These are phyloP conservation scores for Stenopsyche tienmushanensis DNA, from an alignment of 1,140 invertebrate genomes.

Conservation along the genomic window DNA sequence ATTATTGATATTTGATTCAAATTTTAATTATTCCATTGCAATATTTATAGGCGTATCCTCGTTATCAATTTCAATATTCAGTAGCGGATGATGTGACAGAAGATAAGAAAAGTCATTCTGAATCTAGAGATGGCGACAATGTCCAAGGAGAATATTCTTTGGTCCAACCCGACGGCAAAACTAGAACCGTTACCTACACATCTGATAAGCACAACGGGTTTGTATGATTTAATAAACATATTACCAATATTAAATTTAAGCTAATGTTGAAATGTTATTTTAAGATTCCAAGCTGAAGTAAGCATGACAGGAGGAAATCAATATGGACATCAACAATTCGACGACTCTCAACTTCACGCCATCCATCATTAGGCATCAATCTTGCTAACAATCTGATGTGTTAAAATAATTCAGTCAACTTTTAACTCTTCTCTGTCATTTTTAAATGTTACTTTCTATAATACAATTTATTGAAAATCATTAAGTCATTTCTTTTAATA, in stretches of 20 bases:
- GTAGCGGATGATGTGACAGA: too few species aligned
- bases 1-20: neutral
- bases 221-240: constrained; percentile 18
- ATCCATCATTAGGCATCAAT: too few species aligned
- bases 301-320: constrained; percentile 31
- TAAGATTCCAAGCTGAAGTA: constrained; percentile 34
- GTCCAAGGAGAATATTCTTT: too few species aligned
- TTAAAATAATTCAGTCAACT: too few species aligned
- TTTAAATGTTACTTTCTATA: too few species aligned
- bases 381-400: too few species aligned
- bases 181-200: constrained; percentile 60
- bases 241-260: too few species aligned
- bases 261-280: neutral
- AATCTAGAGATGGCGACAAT: constrained; percentile 62
- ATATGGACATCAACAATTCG: constrained; percentile 11
- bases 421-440: too few species aligned
- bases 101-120: constrained; percentile 64
- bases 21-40: neutral
- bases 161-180: constrained; percentile 58
- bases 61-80: constrained; percentile 74
- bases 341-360: too few species aligned
- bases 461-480: too few species aligned
- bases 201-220: constrained; percentile 59
- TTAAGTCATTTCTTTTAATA: too few species aligned
- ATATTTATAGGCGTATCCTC: constrained; percentile 56